A percentile compares a stretch with the other conserved stretches of the same genome.
phyloP scores from a whole-genome alignment of 2,113 vertebrate genomes.

The Seriola rivoliana region DNA sequence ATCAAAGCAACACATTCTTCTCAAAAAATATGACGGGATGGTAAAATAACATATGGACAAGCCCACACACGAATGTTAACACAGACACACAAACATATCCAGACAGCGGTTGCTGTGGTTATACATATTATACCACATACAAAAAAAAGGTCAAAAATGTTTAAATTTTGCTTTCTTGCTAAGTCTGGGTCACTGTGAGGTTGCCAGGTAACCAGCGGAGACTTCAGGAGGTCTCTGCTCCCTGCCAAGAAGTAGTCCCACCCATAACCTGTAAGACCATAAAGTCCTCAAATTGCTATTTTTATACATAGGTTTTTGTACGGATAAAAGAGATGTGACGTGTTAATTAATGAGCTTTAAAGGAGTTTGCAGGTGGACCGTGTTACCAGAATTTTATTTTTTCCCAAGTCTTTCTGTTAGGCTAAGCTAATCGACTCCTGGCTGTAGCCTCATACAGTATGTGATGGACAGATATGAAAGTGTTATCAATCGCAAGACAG shows the following conservation, averaged over 20 bases:
- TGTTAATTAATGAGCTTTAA: background rate
- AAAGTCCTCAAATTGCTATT: background rate
- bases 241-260: background rate
- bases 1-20: background rate
- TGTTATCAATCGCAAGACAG: background rate
- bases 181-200: background rate
- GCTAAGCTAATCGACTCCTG: background rate
- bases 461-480: background rate
- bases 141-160: background rate
- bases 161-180: background rate
- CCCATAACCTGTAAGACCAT: background rate
- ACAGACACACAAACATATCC: background rate
- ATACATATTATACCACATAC: background rate
- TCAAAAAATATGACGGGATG: background rate
- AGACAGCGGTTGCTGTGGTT: constrained; percentile 2
- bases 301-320: background rate
- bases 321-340: background rate
- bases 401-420: background rate
- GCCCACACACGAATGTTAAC: background rate
- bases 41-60: constrained; percentile 2
- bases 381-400: background rate
- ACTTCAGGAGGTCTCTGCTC: background rate
- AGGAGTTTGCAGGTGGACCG: background rate
- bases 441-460: background rate
- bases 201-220: background rate